phyloP scores from a whole-genome alignment of 2,113 vertebrate genomes.

The Gymnocephalus cernua region DNA sequence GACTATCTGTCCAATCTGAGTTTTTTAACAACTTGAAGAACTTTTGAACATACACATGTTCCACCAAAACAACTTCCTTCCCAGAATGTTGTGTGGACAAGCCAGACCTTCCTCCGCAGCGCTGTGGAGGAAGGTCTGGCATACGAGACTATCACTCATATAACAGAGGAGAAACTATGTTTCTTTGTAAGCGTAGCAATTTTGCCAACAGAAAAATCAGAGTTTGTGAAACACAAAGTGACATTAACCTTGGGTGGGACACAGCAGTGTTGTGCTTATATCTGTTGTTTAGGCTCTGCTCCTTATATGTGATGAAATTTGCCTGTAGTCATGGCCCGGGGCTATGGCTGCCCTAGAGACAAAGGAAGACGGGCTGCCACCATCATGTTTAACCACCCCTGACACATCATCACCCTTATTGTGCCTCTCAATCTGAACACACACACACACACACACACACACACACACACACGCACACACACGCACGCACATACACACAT shows the following conservation, averaged over 20 bases:
- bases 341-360: slow-evolving; percentile 75
- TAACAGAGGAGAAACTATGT: neutral
- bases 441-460: slow-evolving; percentile 49
- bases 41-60: no score
- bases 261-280: slow-evolving; percentile 31
- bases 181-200: neutral
- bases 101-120: no score
- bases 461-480: slow-evolving; percentile 23
- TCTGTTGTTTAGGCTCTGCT: slow-evolving; percentile 51
- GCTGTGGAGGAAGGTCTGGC: no score
- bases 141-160: no score
- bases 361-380: slow-evolving; percentile 74
- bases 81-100: no score
- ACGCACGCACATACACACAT: slow-evolving; percentile 50
- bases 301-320: slow-evolving; percentile 77
- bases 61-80: no score
- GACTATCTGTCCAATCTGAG: no score
- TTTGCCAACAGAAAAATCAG: neutral
- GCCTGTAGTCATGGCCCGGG: slow-evolving; percentile 72
- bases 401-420: slow-evolving; percentile 82
- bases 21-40: no score
- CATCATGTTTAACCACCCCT: slow-evolving; percentile 84
- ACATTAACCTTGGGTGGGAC: neutral
- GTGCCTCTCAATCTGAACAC: slow-evolving; percentile 77
- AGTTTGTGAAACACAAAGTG: neutral